A percentile compares a stretch with the other conserved stretches of the same genome.
These are phyloP conservation scores for Unio delphinus DNA, from an alignment of 2,888 invertebrate genomes.

Conservation along the genomic window DNA sequence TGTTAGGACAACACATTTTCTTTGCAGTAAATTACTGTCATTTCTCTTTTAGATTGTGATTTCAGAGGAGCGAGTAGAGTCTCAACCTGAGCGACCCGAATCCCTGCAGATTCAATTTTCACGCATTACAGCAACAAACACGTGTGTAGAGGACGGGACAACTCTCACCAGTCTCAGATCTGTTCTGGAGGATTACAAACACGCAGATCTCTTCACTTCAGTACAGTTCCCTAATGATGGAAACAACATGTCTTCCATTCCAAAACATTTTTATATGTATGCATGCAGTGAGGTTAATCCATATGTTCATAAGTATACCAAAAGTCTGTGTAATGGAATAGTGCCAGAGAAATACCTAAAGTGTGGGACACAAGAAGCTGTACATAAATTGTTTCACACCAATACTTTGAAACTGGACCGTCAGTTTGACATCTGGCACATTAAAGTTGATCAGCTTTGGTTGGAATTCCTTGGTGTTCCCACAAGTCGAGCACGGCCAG, in stretches of 20 bases:
- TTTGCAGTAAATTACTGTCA: too few relatives aligned
- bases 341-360: conserved; percentile 21
- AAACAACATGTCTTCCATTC: conserved; percentile 41
- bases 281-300: conserved; percentile 51
- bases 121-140: conserved; percentile 82
- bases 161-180: conserved; percentile 83
- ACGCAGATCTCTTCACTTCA: conserved; percentile 79
- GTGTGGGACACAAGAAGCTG: conserved; percentile 22
- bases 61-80: conserved; percentile 79
- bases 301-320: conserved; percentile 54
- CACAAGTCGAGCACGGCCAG: conserved; percentile 73
- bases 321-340: conserved; percentile 28
- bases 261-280: conserved; percentile 50
- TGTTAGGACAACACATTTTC: too few relatives aligned
- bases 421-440: conserved; percentile 89
- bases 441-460: conserved; percentile 92
- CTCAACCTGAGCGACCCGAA: conserved; percentile 88
- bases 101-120: conserved; percentile 89
- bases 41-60: conserved; percentile 79
- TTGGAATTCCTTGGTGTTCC: conserved; percentile 90
- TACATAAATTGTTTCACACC: conserved; percentile 35
- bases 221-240: conserved; percentile 53
- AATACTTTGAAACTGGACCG: conserved; percentile 62
- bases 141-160: conserved; percentile 75
- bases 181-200: conserved; percentile 84